Evolutionary conservation across 2,888 invertebrate genomes (phyloP).

Genomic region (Eupithecia tripunctaria): DNA sequence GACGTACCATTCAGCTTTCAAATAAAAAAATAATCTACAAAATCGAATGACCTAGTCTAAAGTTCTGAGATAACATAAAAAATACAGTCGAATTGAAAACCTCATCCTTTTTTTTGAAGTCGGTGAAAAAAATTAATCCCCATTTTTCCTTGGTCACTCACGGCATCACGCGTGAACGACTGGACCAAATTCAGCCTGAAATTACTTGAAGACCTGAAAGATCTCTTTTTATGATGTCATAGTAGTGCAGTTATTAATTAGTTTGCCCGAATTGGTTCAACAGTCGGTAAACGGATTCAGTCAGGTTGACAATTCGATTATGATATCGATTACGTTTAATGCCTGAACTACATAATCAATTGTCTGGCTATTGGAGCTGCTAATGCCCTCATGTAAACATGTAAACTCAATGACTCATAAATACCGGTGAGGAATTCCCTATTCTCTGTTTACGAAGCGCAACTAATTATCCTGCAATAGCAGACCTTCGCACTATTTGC

Average conservation of each 20-base stretch:
- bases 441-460: not conserved
- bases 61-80: too few species aligned
- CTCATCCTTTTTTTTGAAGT: too few species aligned
- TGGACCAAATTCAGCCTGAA: too few species aligned
- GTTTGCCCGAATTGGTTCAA: not conserved
- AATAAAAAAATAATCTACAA: too few species aligned
- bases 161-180: too few species aligned
- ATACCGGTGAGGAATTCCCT: not conserved
- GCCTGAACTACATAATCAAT: not conserved
- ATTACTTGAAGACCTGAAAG: too few species aligned
- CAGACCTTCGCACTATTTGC: slow-evolving; percentile 12
- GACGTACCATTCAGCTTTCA: too few species aligned
- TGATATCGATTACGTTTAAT: not conserved
- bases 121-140: too few species aligned
- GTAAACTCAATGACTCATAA: not conserved
- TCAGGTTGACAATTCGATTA: not conserved
- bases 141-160: too few species aligned
- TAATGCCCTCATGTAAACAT: not conserved
- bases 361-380: not conserved
- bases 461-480: not conserved
- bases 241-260: not conserved
- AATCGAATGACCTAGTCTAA: too few species aligned
- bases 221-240: too few species aligned
- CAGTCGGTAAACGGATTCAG: not conserved
- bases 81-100: too few species aligned